Conservation (phyloP, 2,113 vertebrate species). For the Trogon surrucura region DNA sequence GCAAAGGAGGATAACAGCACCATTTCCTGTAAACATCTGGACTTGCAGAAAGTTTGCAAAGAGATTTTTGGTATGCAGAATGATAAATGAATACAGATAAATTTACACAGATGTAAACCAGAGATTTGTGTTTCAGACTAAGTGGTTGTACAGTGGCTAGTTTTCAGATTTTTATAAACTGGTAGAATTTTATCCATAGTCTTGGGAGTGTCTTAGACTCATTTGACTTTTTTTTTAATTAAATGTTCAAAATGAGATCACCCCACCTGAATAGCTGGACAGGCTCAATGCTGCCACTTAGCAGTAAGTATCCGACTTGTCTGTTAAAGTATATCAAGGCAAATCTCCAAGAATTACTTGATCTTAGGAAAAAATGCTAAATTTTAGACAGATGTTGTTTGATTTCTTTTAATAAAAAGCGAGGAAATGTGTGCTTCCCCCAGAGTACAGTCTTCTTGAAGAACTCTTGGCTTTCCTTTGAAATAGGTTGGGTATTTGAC, state of each 20-base stretch:
- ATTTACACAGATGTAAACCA: not conserved
- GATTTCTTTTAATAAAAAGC: not conserved
- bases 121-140: not conserved
- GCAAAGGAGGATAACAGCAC: not conserved
- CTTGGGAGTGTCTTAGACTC: not conserved
- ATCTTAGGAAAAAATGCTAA: not conserved
- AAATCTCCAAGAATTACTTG: not conserved
- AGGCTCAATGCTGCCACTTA: not conserved
- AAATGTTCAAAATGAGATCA: constrained; percentile 7
- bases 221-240: not conserved
- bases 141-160: not conserved
- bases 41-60: not conserved
- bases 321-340: not conserved
- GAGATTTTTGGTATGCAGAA: not conserved
- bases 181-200: not conserved
- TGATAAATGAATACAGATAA: not conserved
- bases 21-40: not conserved
- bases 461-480: not conserved
- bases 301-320: not conserved
- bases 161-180: not conserved
- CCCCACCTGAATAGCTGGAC: not conserved
- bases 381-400: not conserved
- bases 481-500: not conserved
- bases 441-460: not conserved
- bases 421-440: not conserved